A percentile compares a stretch with the other conserved stretches of the same genome.
phyloP scores from a whole-genome alignment of 2,113 vertebrate genomes.

The Passer montanus region DNA sequence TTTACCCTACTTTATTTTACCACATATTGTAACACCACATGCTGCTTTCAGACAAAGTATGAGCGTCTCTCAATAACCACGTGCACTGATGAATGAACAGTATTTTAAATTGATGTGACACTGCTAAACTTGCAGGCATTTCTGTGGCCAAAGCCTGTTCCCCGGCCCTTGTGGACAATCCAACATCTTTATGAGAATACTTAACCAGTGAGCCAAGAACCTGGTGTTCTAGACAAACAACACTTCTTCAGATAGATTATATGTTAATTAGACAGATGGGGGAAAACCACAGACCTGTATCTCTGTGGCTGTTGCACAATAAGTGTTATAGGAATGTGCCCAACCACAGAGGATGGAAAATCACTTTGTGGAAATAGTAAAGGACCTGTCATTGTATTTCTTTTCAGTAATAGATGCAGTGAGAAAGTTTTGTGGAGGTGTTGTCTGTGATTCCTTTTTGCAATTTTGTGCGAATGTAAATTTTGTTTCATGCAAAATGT shows the following conservation, averaged over 20 bases:
- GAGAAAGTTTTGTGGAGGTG: not conserved
- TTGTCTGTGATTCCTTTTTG: not conserved
- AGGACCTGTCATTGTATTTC: not conserved
- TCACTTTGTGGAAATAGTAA: not conserved
- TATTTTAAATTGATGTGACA: not conserved
- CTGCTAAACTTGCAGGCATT: not conserved
- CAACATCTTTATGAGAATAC: not conserved
- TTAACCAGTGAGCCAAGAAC: not conserved
- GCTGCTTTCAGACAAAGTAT: not conserved
- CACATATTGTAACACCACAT: not conserved
- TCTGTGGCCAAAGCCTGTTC: not conserved
- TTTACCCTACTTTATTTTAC: not conserved
- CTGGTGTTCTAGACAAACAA: not conserved
- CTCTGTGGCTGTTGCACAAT: not conserved
- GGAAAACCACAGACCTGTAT: not conserved
- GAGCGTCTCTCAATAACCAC: not conserved
- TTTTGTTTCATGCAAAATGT: not conserved
- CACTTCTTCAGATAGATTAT: not conserved
- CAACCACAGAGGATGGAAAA: not conserved
- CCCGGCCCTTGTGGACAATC: not conserved
- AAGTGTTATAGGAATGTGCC: rapidly evolving
- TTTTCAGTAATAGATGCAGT: not conserved
- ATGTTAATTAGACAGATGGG: not conserved
- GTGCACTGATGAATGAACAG: not conserved
- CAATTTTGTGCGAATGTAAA: not conserved